These are phyloP conservation scores for Strigops habroptila DNA, from an alignment of 2,113 vertebrate genomes.

Conservation along the genomic window DNA sequence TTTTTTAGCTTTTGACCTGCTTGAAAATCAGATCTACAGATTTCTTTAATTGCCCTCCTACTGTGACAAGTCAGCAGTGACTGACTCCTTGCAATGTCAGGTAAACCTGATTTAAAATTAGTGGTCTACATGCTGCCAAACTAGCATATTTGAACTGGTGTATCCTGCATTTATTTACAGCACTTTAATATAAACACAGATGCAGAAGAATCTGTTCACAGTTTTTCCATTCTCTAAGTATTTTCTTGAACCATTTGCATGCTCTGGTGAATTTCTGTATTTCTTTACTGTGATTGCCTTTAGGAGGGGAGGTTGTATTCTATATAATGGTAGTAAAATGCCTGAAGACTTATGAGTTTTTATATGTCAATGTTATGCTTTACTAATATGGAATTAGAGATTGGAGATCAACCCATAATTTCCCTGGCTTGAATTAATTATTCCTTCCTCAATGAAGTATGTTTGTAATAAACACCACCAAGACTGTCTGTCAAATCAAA, in stretches of 20 bases:
- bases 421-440: neutral
- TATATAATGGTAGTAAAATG: neutral
- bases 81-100: neutral
- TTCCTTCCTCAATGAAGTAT: neutral
- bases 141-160: neutral
- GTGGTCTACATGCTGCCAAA: neutral
- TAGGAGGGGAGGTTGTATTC: neutral
- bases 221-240: conserved; percentile 1
- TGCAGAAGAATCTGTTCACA: conserved; percentile 13
- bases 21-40: neutral
- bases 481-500: neutral
- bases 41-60: neutral
- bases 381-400: neutral
- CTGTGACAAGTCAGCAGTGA: neutral
- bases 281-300: neutral
- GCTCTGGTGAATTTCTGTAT: neutral
- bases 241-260: neutral
- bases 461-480: neutral
- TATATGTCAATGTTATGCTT: neutral
- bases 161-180: conserved; percentile 15
- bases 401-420: neutral
- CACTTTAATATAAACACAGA: conserved; percentile 17
- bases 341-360: neutral
- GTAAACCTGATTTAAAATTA: neutral
- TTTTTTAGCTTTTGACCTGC: neutral